Percentiles rank a stretch among this genome's conserved stretches.
Conservation (phyloP, 1,140 invertebrate species). For the Apis mellifera region Amel_HAv3.1 CM009934.2:12997001-12997500, state of each 20-base stretch:
- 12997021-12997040: constrained; percentile 80
- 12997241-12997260: constrained; percentile 72
- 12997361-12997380: constrained; percentile 40
- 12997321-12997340: constrained; percentile 69
- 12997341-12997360: constrained; percentile 50
- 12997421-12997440: constrained; percentile 32
- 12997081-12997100: constrained; percentile 84
- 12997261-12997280: constrained; percentile 74
- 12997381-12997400: constrained; percentile 42
- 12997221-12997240: constrained; percentile 50
- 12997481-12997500: constrained; percentile 88
- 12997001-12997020: constrained; percentile 87
- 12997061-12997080: constrained; percentile 87
- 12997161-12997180: background rate
- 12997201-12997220: constrained; percentile 18
- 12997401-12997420: constrained; percentile 35
- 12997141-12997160: too few relatives aligned
- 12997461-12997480: background rate
- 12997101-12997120: background rate
- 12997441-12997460: too few relatives aligned
- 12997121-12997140: background rate
- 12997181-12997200: too few relatives aligned
- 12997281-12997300: constrained; percentile 68
- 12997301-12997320: constrained; percentile 71
- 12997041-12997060: constrained; percentile 89